phyloP scores from a whole-genome alignment of 2,797 vertebrate genomes.

The Protonibea diacanthus region DNA sequence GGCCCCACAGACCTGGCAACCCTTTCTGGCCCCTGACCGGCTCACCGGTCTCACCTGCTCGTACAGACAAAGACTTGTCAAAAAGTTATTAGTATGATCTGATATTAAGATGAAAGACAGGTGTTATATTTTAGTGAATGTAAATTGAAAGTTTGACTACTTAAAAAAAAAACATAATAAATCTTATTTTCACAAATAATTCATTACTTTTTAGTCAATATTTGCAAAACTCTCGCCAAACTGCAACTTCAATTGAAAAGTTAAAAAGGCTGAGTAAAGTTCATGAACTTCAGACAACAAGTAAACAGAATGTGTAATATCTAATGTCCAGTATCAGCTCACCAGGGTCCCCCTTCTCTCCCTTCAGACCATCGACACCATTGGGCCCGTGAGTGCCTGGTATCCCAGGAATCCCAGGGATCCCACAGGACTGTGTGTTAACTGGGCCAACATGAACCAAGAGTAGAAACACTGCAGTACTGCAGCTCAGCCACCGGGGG shows the following conservation, averaged over 20 bases:
- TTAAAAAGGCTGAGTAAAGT: too few relatives aligned
- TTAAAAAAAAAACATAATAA: neutral
- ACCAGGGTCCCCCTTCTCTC: constrained; percentile 74
- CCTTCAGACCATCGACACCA: constrained; percentile 61
- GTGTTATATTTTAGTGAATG: neutral
- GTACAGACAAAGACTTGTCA: neutral
- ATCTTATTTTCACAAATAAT: too few relatives aligned
- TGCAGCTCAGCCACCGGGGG: constrained; percentile 58
- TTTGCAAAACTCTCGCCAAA: too few relatives aligned
- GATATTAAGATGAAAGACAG: neutral
- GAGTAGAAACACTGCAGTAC: constrained; percentile 61
- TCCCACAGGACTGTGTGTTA: constrained; percentile 46
- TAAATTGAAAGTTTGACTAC: neutral
- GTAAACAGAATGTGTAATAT: neutral
- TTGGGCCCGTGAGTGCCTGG: constrained; percentile 67
- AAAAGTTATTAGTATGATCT: neutral
- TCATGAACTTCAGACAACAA: too few relatives aligned
- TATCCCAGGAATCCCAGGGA: constrained; percentile 66
- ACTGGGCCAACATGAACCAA: neutral
- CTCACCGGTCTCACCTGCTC: constrained; percentile 57
- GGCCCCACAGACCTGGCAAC: constrained; percentile 20
- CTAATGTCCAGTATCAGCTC: neutral
- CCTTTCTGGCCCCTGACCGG: constrained; percentile 51
- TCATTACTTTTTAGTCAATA: too few relatives aligned
- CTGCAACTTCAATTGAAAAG: too few relatives aligned